These are phyloP conservation scores for Drosophila robusta DNA, from an alignment of 2,888 invertebrate species.

Conservation along the genomic window DNA sequence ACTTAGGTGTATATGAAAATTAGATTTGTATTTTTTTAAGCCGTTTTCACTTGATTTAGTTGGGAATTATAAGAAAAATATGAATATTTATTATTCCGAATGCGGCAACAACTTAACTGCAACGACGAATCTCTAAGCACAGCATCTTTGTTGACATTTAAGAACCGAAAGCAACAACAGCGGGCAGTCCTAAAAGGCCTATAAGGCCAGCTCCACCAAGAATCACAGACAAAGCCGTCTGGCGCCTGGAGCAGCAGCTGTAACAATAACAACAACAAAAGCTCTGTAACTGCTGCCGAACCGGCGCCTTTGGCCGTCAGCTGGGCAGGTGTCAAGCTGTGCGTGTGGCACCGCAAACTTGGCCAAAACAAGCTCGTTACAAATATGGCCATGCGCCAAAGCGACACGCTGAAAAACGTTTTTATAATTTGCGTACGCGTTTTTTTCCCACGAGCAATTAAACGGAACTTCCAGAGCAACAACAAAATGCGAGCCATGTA, in stretches of 20 bases:
- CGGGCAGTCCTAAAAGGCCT: conserved; percentile 55
- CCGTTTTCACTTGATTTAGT: no score
- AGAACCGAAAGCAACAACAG: conserved; percentile 52
- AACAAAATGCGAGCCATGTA: conserved; percentile 52
- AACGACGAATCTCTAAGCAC: conserved; percentile 40
- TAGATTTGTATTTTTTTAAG: no score
- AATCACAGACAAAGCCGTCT: conserved; percentile 48
- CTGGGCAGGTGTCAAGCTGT: conserved; percentile 73
- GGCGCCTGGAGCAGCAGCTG: conserved; percentile 42
- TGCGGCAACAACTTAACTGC: conserved; percentile 28
- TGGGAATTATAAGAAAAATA: neutral
- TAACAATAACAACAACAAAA: conserved; percentile 4
- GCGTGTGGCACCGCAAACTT: conserved; percentile 63
- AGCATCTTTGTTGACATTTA: conserved; percentile 54
- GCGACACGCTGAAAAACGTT: conserved; percentile 4
- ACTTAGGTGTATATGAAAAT: no score
- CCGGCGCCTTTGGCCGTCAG: conserved; percentile 35
- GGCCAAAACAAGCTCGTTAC: conserved; percentile 35
- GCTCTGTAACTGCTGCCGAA: neutral
- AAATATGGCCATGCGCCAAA: conserved; percentile 40
- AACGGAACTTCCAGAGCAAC: conserved; percentile 35
- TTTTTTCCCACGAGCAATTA: conserved; percentile 70
- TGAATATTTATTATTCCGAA: neutral
- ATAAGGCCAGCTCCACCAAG: conserved; percentile 14
- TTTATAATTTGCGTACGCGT: conserved; percentile 22